Percentiles rank a stretch among this genome's conserved stretches.
phyloP scores from a whole-genome alignment of 1,140 invertebrate species.

The Anastrepha ludens region DNA sequence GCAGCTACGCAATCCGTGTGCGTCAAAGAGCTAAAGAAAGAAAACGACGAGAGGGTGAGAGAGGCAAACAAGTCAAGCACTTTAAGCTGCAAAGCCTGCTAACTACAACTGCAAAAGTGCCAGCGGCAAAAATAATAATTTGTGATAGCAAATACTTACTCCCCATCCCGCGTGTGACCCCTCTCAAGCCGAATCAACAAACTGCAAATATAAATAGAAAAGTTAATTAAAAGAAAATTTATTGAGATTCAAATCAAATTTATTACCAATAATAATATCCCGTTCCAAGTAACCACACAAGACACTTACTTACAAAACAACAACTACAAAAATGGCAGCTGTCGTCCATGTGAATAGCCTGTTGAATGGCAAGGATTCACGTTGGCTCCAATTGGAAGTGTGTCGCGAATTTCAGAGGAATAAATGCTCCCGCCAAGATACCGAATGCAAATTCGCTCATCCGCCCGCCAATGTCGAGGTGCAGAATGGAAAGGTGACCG shows the following conservation, averaged over 20 bases:
- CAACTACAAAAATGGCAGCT: slow-evolving; percentile 82
- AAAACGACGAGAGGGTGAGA: neutral
- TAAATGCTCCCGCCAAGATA: slow-evolving; percentile 98
- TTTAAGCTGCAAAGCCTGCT: too few species aligned
- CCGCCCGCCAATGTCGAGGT: slow-evolving; percentile 99
- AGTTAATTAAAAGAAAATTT: neutral
- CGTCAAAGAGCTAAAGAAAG: neutral
- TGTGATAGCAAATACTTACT: neutral
- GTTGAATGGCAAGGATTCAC: slow-evolving; percentile 98
- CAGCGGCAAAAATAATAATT: neutral
- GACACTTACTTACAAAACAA: slow-evolving; percentile 28
- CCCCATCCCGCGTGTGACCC: neutral
- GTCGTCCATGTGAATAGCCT: slow-evolving; percentile 98
- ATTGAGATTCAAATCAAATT: neutral
- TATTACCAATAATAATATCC: slow-evolving; percentile 28
- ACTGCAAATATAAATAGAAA: neutral
- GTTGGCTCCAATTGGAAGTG: slow-evolving; percentile 99
- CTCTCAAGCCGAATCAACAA: neutral
- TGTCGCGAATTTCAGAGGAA: slow-evolving; percentile 99
- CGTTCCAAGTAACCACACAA: slow-evolving; percentile 58
- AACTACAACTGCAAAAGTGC: neutral
- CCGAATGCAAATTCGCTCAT: slow-evolving; percentile 99
- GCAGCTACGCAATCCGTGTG: too few species aligned
- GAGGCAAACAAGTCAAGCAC: neutral
- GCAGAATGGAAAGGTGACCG: slow-evolving; percentile 99